These are phyloP conservation scores for Cosmopolites sordidus DNA, from an alignment of 2,888 invertebrate genomes.

Conservation along the genomic window DNA sequence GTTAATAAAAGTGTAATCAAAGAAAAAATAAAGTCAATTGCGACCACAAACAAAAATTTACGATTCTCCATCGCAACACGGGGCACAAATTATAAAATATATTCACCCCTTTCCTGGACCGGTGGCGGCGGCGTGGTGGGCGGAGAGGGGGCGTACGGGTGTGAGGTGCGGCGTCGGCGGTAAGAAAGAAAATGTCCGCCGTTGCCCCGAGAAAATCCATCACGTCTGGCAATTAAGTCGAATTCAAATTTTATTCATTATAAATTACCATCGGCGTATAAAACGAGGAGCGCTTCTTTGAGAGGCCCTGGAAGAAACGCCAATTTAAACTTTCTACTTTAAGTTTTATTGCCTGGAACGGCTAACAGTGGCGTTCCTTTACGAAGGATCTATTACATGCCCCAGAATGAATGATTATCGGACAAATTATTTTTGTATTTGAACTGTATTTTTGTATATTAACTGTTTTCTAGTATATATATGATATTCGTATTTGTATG, in stretches of 20 bases:
- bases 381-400: too few relatives aligned
- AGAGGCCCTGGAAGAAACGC: slow-evolving; percentile 46
- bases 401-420: not conserved
- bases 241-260: slow-evolving; percentile 52
- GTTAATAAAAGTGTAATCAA: too few relatives aligned
- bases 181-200: slow-evolving; percentile 29
- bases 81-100: slow-evolving; percentile 42
- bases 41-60: too few relatives aligned
- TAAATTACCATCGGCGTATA: slow-evolving; percentile 49
- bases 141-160: not conserved
- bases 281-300: slow-evolving; percentile 46
- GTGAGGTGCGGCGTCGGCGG: slow-evolving; percentile 36
- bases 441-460: too few relatives aligned
- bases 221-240: slow-evolving; percentile 50
- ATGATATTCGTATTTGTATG: too few relatives aligned
- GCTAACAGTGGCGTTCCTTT: slow-evolving; percentile 12
- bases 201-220: slow-evolving; percentile 43
- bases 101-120: slow-evolving; percentile 40
- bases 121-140: not conserved
- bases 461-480: too few relatives aligned
- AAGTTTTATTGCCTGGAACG: slow-evolving; percentile 28
- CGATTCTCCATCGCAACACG: too few relatives aligned
- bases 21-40: too few relatives aligned
- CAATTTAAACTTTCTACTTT: slow-evolving; percentile 48
- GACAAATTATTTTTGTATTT: slow-evolving; percentile 7